Percentiles rank a stretch among this genome's conserved stretches.
phyloP scores from a whole-genome alignment of 2,113 vertebrate species.

The Nettapus auritus region DNA sequence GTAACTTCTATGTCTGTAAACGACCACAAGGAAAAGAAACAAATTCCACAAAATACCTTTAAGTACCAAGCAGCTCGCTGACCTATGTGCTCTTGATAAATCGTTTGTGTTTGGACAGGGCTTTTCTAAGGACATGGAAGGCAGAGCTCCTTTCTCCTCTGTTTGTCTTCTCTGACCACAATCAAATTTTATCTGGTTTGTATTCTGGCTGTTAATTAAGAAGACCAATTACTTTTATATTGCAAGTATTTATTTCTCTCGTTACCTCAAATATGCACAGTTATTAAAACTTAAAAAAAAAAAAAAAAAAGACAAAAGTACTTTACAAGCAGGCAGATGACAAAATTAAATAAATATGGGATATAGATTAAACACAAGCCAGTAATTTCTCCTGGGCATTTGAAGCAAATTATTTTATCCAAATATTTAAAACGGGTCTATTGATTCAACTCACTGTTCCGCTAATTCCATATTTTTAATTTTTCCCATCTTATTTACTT shows the following conservation, averaged over 20 bases:
- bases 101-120: background rate
- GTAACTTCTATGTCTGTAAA: background rate
- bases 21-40: background rate
- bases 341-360: background rate
- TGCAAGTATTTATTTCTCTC: background rate
- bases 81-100: background rate
- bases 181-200: background rate
- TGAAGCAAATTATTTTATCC: background rate
- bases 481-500: background rate
- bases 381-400: background rate
- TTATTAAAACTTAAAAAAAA: background rate
- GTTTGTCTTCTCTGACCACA: background rate
- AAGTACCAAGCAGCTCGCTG: background rate
- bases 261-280: background rate
- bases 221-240: background rate
- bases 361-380: background rate
- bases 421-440: background rate
- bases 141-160: background rate
- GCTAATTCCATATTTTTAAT: background rate
- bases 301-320: background rate
- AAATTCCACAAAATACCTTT: background rate
- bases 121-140: background rate
- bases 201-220: background rate
- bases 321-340: background rate
- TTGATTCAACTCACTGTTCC: background rate